Conservation (phyloP, 2,888 invertebrate species). For the Andrena marginata region DNA sequence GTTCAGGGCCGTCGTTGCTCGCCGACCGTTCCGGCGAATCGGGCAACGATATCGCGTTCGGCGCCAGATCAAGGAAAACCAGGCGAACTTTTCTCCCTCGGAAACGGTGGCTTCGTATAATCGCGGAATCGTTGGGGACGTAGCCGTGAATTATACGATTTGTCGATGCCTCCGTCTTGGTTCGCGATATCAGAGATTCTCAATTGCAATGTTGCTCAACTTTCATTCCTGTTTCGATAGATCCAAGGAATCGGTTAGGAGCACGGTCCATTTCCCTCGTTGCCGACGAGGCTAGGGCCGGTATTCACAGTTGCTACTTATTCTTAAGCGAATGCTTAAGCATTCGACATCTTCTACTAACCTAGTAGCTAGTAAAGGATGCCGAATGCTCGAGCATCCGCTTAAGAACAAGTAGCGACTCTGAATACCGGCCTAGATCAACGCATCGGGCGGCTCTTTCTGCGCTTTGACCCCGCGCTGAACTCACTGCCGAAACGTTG, state of each 20-base stretch:
- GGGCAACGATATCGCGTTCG: conserved; percentile 38
- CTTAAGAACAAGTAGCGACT: too few relatives aligned
- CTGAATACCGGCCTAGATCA: too few relatives aligned
- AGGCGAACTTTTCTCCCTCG: conserved; percentile 12
- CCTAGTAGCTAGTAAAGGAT: too few relatives aligned
- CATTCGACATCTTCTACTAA: too few relatives aligned
- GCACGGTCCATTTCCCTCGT: conserved; percentile 5
- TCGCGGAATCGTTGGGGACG: conserved; percentile 18
- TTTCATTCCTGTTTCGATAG: neutral
- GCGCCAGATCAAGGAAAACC: conserved; percentile 60
- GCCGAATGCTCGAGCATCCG: too few relatives aligned
- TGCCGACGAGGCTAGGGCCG: neutral
- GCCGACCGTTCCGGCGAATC: conserved; percentile 25
- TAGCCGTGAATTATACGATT: conserved; percentile 4
- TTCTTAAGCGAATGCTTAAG: too few relatives aligned
- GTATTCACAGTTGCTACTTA: too few relatives aligned
- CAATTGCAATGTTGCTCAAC: too few relatives aligned
- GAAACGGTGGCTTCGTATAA: neutral
- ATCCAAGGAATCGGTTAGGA: neutral
- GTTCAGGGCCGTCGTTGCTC: conserved; percentile 63
- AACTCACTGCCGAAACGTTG: conserved; percentile 2
- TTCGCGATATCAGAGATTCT: too few relatives aligned
- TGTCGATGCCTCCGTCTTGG: neutral
- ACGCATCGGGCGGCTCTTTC: neutral
- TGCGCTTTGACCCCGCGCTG: neutral